phyloP scores from a whole-genome alignment of 2,888 invertebrate species.

The Erebia aethiops region DNA sequence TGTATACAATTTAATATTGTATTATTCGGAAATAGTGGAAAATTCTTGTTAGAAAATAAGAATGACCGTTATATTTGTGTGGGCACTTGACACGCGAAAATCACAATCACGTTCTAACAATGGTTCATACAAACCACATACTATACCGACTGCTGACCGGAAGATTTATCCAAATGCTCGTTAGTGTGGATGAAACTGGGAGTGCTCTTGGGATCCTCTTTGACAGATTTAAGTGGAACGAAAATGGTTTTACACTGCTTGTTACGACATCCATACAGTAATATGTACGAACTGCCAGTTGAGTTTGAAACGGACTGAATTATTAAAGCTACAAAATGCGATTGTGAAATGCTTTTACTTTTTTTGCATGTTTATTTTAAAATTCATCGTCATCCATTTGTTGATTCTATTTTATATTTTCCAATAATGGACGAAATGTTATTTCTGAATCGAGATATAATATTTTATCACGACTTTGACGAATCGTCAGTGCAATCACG shows the following conservation, averaged over 20 bases:
- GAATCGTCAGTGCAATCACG: slow-evolving; percentile 34
- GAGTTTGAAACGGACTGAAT: slow-evolving; percentile 8
- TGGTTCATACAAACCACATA: slow-evolving; percentile 42
- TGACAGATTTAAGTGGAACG: slow-evolving; percentile 34
- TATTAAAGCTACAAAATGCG: slow-evolving; percentile 5
- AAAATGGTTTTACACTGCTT: slow-evolving; percentile 7
- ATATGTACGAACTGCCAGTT: neutral
- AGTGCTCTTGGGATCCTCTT: slow-evolving; percentile 47
- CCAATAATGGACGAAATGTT: slow-evolving; percentile 22
- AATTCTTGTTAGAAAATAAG: slow-evolving; percentile 26
- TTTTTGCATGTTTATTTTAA: slow-evolving; percentile 17
- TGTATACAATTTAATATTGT: neutral
- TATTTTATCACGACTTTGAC: slow-evolving; percentile 30
- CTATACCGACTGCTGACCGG: slow-evolving; percentile 51
- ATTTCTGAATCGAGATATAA: slow-evolving; percentile 25
- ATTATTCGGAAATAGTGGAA: slow-evolving; percentile 15
- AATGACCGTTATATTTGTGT: slow-evolving; percentile 24
- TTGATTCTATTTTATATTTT: slow-evolving; percentile 26
- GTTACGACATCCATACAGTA: neutral
- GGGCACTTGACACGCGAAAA: slow-evolving; percentile 39
- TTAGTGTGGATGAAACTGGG: slow-evolving; percentile 58
- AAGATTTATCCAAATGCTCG: slow-evolving; percentile 59
- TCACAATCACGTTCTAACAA: slow-evolving; percentile 44
- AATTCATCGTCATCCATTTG: slow-evolving; percentile 24
- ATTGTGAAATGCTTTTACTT: slow-evolving; percentile 10